Conservation (phyloP, 1,140 invertebrate genomes). For the Drosophila suzukii region DNA sequence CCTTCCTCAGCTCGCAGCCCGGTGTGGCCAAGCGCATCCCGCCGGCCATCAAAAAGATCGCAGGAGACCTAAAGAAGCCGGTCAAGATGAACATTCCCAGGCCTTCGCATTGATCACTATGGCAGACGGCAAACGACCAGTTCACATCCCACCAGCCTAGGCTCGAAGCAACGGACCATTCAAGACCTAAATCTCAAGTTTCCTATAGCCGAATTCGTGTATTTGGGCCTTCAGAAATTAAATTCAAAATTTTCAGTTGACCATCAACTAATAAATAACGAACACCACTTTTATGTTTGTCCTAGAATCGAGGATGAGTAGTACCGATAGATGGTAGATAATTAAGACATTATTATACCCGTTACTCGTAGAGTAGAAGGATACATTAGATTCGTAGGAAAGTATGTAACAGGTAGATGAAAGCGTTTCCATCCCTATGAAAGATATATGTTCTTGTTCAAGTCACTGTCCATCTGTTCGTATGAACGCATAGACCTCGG, state of each 20-base stretch:
- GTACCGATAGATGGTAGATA: neutral
- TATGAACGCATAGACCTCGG: no score
- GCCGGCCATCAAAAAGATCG: conserved; percentile 69
- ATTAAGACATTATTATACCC: no score
- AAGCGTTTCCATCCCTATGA: no score
- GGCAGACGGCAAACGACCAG: neutral
- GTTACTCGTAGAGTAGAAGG: no score
- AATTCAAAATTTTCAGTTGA: conserved; percentile 36
- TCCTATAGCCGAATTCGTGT: neutral
- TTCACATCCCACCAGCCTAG: neutral
- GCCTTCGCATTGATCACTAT: neutral
- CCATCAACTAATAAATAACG: conserved; percentile 53
- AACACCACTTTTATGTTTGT: conserved; percentile 10
- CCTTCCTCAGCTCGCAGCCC: conserved; percentile 72
- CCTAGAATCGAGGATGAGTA: no score
- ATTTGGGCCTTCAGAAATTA: neutral
- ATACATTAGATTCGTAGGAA: no score
- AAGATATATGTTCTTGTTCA: no score
- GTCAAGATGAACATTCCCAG: conserved; percentile 24
- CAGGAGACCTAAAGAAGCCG: conserved; percentile 61
- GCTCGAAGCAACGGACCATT: neutral
- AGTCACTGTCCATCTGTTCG: no score
- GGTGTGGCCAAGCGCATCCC: conserved; percentile 72
- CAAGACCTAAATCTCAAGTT: conserved; percentile 14
- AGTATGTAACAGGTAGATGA: no score